Evolutionary conservation across 2,888 invertebrate genomes (phyloP).

Genomic region (Drosophila recens): DNA sequence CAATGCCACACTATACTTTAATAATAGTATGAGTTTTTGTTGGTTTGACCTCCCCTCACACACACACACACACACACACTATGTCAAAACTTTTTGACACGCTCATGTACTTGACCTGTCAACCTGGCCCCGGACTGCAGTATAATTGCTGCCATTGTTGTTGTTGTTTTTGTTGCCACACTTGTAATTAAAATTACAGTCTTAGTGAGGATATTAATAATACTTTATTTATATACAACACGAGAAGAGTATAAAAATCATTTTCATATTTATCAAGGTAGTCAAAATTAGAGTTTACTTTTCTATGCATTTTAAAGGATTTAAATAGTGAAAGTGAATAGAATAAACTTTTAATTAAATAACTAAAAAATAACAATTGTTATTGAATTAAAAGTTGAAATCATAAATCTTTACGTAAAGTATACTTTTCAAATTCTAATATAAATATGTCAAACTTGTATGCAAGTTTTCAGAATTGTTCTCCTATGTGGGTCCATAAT

Average conservation of each 20-base stretch:
- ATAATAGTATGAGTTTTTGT: slow-evolving; percentile 37
- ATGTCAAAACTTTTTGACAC: slow-evolving; percentile 73
- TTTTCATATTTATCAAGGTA: too few species aligned
- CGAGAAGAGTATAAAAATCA: too few species aligned
- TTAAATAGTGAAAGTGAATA: too few species aligned
- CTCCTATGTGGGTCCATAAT: neutral
- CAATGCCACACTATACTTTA: slow-evolving; percentile 58
- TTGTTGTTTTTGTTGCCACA: slow-evolving; percentile 23
- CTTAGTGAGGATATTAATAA: neutral
- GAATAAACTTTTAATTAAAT: too few species aligned
- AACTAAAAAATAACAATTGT: neutral
- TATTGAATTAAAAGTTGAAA: neutral
- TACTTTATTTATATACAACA: neutral
- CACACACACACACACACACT: neutral
- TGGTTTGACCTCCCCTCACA: slow-evolving; percentile 50
- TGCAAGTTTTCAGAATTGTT: slow-evolving; percentile 21
- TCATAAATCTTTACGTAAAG: too few species aligned
- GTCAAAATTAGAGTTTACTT: too few species aligned
- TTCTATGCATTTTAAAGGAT: too few species aligned
- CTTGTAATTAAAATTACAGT: slow-evolving; percentile 58
- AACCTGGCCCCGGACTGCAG: slow-evolving; percentile 33
- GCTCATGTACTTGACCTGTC: slow-evolving; percentile 72
- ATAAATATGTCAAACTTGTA: neutral
- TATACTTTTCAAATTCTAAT: neutral
- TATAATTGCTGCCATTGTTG: slow-evolving; percentile 26